Evolutionary conservation across 1,140 invertebrate genomes (phyloP).

Genomic region (Contarinia nasturtii): DNA sequence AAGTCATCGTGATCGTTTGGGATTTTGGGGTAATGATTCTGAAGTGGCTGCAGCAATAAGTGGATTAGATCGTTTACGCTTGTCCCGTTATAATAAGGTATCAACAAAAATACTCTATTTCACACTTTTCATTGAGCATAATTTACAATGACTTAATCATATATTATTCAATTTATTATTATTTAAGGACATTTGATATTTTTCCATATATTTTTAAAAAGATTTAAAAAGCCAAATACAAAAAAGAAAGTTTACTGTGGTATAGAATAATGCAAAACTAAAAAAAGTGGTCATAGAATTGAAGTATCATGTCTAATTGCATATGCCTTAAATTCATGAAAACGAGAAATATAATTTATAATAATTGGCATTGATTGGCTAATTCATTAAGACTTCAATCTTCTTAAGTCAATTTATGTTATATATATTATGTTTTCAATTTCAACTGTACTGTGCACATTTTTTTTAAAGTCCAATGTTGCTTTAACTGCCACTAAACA

Average conservation of each 20-base stretch:
- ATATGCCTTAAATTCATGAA: no score
- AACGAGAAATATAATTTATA: no score
- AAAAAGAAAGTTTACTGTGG: neutral
- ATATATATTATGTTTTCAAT: no score
- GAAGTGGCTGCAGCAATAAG: conserved; percentile 14
- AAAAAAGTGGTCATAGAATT: no score
- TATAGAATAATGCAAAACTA: neutral
- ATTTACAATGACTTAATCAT: neutral
- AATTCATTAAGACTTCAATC: no score
- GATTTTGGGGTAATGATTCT: conserved; percentile 14
- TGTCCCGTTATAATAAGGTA: conserved; percentile 19
- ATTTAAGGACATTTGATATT: neutral
- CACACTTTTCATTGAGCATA: neutral
- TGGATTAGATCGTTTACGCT: conserved; percentile 13
- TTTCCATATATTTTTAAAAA: neutral
- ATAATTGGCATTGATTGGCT: no score
- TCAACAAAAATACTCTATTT: conserved; percentile 5
- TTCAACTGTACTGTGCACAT: no score
- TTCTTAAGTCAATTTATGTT: no score
- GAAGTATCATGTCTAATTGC: no score
- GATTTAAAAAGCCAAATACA: neutral
- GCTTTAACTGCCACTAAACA: no score
- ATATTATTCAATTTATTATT: neutral
- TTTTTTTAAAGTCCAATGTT: no score
- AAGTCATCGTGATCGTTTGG: conserved; percentile 14